phyloP scores from a whole-genome alignment of 2,797 vertebrate genomes.

The Anas capensis region DNA sequence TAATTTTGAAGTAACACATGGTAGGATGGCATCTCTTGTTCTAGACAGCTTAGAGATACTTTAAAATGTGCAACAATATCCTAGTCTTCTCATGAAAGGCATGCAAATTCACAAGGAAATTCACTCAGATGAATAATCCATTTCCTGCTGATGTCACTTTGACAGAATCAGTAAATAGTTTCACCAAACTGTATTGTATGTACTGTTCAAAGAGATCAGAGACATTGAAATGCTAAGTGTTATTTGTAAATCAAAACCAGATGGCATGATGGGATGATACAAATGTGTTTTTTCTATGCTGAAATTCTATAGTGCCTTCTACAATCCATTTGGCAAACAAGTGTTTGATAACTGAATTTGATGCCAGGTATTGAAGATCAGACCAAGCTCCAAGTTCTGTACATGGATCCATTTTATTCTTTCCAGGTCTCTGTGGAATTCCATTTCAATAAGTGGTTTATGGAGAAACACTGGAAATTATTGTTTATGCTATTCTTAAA shows the following conservation, averaged over 20 bases:
- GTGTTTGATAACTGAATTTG: not conserved
- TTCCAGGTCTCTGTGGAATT: not conserved
- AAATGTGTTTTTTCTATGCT: not conserved
- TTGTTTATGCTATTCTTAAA: not conserved
- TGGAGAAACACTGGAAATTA: not conserved
- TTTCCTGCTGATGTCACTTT: not conserved
- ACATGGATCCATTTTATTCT: not conserved
- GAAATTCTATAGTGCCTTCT: not conserved
- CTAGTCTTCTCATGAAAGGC: not conserved
- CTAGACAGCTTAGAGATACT: not conserved
- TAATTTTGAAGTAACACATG: not conserved
- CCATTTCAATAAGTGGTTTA: accelerated
- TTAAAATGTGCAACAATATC: not conserved
- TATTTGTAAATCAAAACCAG: conserved; percentile 22
- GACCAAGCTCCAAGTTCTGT: not conserved
- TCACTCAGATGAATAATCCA: not conserved
- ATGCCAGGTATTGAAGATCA: not conserved
- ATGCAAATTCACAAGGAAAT: not conserved
- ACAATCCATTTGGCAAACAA: not conserved
- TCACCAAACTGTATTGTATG: not conserved
- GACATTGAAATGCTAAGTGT: not conserved
- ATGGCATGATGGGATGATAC: not conserved
- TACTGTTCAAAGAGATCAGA: not conserved
- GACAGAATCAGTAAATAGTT: conserved; percentile 17
- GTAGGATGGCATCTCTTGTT: not conserved